Evolutionary conservation across 2,113 vertebrate species (phyloP).

Genomic region (Alces alces): DNA sequence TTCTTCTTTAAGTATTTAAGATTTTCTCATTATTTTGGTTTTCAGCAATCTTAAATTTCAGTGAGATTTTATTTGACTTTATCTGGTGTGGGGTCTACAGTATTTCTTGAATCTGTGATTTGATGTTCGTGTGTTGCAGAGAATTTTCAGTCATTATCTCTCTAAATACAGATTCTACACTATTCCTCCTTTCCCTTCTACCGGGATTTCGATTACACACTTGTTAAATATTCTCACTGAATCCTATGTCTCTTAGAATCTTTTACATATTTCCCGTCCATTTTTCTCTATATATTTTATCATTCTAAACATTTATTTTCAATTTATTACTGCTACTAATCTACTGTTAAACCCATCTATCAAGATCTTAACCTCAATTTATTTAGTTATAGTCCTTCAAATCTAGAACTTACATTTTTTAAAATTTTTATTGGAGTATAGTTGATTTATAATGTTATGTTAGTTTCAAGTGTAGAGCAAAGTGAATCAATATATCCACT

Average conservation of each 20-base stretch:
- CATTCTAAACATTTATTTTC: background rate
- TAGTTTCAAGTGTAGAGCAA: background rate
- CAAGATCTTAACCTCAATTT: background rate
- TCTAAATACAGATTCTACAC: background rate
- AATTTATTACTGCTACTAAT: background rate
- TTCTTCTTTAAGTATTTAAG: background rate
- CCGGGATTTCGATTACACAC: background rate
- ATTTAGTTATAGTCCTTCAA: background rate
- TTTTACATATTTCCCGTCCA: background rate
- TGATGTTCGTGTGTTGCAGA: background rate
- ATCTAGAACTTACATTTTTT: background rate
- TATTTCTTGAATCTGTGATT: background rate
- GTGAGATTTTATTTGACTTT: background rate
- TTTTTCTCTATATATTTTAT: background rate
- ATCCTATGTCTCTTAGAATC: background rate
- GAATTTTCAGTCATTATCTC: background rate
- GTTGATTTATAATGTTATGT: background rate
- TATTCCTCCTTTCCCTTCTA: background rate
- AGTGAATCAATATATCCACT: background rate
- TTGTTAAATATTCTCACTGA: background rate
- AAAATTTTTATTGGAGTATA: background rate
- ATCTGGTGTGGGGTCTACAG: background rate
- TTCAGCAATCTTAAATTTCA: background rate
- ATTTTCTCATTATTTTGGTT: background rate
- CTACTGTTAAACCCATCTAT: background rate